Evolutionary conservation across 2,797 vertebrate genomes (phyloP).

Genomic region (Podarcis lilfordi): DNA sequence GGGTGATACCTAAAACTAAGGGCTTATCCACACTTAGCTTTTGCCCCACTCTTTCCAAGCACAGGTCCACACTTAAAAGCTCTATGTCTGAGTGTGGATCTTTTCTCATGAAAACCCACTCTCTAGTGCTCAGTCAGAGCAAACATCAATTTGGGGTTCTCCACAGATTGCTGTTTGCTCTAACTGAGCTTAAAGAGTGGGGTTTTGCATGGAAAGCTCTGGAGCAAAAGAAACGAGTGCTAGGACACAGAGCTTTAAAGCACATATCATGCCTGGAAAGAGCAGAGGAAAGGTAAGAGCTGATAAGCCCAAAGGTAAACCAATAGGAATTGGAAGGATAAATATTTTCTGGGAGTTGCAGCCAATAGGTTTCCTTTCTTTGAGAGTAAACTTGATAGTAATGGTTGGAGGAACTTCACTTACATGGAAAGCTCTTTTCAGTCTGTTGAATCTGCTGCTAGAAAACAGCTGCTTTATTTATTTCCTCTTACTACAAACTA

Average conservation of each 20-base stretch:
- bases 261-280: too few relatives aligned
- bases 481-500: background rate
- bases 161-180: too few relatives aligned
- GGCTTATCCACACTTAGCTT: background rate
- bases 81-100: too few relatives aligned
- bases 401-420: background rate
- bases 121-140: too few relatives aligned
- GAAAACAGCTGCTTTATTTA: background rate
- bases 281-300: too few relatives aligned
- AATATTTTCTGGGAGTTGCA: conserved; percentile 23
- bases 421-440: background rate
- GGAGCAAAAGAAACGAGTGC: too few relatives aligned
- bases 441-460: background rate
- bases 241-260: too few relatives aligned
- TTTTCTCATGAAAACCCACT: too few relatives aligned
- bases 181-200: too few relatives aligned
- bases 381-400: background rate
- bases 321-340: conserved; percentile 28
- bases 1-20: conserved; percentile 30
- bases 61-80: too few relatives aligned
- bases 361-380: background rate
- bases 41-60: background rate
- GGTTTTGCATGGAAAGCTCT: background rate
- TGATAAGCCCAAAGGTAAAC: conserved; percentile 1
- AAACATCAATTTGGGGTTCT: background rate